These are phyloP conservation scores for Volucella inflata DNA, from an alignment of 2,888 invertebrate species.

Conservation along the genomic window DNA sequence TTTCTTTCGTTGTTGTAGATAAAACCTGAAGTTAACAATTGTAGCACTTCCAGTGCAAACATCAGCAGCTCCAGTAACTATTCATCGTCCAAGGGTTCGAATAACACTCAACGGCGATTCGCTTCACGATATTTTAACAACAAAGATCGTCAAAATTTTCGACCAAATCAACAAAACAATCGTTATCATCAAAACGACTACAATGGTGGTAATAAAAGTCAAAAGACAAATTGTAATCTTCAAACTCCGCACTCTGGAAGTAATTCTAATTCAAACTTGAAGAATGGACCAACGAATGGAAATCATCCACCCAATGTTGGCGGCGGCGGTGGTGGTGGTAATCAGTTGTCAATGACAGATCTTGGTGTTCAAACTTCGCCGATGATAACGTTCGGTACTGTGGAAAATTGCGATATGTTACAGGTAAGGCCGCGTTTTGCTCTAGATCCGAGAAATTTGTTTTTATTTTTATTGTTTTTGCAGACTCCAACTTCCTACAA, in stretches of 20 bases:
- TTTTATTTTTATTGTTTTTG: background rate
- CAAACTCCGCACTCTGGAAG: constrained; percentile 8
- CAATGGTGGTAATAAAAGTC: constrained; percentile 24
- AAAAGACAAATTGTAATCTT: constrained; percentile 44
- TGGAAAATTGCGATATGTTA: constrained; percentile 57
- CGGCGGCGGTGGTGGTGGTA: constrained; percentile 47
- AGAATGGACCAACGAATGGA: constrained; percentile 25
- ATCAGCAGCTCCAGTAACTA: constrained; percentile 32
- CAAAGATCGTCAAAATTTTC: constrained; percentile 77
- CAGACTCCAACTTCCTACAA: constrained; percentile 74
- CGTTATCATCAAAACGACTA: constrained; percentile 70
- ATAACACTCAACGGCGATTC: constrained; percentile 76
- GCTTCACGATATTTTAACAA: constrained; percentile 78
- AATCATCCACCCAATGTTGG: constrained; percentile 41
- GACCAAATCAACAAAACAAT: constrained; percentile 59
- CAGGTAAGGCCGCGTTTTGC: constrained; percentile 32
- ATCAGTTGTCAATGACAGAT: constrained; percentile 43
- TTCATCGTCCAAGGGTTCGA: constrained; percentile 38
- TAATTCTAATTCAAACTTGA: constrained; percentile 53
- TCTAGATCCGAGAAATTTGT: background rate
- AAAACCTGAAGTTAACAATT: constrained; percentile 76
- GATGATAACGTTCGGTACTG: constrained; percentile 50
- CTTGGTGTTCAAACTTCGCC: constrained; percentile 76
- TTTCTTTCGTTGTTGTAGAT: constrained; percentile 34
- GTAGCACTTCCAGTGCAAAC: constrained; percentile 15